Evolutionary conservation across 2,888 invertebrate species (phyloP), one percentile per base, ranked within the genome.

Genomic region (Drosophila pullipes): DNA sequence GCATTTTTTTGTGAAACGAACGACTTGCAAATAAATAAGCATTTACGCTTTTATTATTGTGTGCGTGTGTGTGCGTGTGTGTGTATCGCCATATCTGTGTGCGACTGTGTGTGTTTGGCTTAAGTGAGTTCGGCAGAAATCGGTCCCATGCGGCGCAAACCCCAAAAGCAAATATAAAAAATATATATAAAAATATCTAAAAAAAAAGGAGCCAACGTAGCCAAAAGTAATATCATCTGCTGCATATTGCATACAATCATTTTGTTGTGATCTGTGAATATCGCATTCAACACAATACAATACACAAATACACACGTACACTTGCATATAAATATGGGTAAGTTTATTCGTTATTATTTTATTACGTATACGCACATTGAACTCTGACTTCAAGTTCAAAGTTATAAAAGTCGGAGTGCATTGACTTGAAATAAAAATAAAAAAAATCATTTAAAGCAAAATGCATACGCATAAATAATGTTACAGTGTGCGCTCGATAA

Each of bases 1-100:
- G 90, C 82, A 87, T 89, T 85, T 89, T 55, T 55, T 25, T 39
- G 82, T 80, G 89, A 86, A 85, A 88, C 85, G 85, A 86, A 86
- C 85, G 85, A 86, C 85, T 86, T 90, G 85, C 85, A 86, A 88
- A 88, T 88, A 88, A 88, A 88, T 88, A 90, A 90, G 87, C 87
- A 88, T 88, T 88, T 90, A 90, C 89, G 87, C 87, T 84, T 90
- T 90, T 88, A 86, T 90, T 88, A 81, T 88, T 83, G 55, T 67
- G 66, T 50, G 60, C 62, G 62, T 44, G 52, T n/a, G 44, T 53
- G 69, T 31, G 39, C 10, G 31, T 37, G 62, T 60, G 63, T 71
- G 59, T 67, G 64, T 64, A 54, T 65, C 33, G 31, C 22, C 13
- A 33, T 18, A 25, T 62, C 31, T 61, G 37, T 59, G 39, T 47